Conservation (phyloP, 2,888 invertebrate species). For the Branchipolynoe longqiensis region DNA sequence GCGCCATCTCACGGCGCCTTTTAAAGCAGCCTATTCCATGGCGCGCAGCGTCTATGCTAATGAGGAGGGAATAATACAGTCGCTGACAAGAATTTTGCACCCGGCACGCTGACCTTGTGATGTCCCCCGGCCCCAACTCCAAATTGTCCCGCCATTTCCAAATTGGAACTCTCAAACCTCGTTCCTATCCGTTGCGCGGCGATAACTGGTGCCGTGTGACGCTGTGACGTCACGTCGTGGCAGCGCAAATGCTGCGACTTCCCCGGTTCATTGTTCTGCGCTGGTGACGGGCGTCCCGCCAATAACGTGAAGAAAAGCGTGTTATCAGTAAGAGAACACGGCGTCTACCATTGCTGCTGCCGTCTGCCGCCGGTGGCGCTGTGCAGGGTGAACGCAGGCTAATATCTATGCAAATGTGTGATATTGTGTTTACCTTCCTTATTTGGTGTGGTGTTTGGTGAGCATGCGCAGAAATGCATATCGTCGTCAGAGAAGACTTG, state of each 20-base stretch:
- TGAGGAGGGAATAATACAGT: conserved; percentile 21
- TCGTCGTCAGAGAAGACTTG: conserved; percentile 21
- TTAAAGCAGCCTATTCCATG: conserved; percentile 11
- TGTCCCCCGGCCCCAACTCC: too few species aligned
- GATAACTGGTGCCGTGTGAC: too few species aligned
- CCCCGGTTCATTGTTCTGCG: background rate
- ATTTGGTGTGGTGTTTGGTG: conserved; percentile 48
- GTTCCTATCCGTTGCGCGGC: too few species aligned
- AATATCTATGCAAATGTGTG: conserved; percentile 56
- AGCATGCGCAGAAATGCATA: conserved; percentile 28
- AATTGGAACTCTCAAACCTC: too few species aligned
- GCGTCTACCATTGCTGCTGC: conserved; percentile 27
- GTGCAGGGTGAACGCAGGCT: background rate
- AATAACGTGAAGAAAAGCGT: conserved; percentile 35
- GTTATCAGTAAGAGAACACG: conserved; percentile 37
- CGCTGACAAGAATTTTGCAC: too few species aligned
- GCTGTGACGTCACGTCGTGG: too few species aligned
- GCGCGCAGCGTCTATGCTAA: conserved; percentile 30
- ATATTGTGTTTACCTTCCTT: conserved; percentile 51
- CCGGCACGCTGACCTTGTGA: too few species aligned
- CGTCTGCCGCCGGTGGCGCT: conserved; percentile 15
- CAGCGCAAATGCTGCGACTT: too few species aligned
- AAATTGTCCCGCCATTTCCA: too few species aligned
- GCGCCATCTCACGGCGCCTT: background rate
- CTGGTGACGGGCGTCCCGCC: background rate